Evolutionary conservation across 2,888 invertebrate genomes (phyloP), one percentile per base, ranked within the genome.

Genomic region (Heliconius erato): DNA sequence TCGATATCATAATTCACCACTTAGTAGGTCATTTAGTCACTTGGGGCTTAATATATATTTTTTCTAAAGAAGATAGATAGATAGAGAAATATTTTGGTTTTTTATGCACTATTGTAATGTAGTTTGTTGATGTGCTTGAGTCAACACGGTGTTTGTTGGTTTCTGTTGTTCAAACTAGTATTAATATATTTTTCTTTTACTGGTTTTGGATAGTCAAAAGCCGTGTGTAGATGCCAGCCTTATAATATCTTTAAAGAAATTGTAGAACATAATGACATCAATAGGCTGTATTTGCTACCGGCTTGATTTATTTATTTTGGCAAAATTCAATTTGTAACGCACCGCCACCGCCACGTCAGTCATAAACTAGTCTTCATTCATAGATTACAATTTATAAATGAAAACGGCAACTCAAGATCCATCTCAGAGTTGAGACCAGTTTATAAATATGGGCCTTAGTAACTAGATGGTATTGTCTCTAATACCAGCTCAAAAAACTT

Each of bases 1-100:
- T 49, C 71, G 71, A 71, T 71, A 71, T 71, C 71, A 71, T 44
- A 71, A 71, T 44, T 44, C 71, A 71, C 71, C n/a, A 71, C 44
- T 71, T 28, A 26, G 44, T 49, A 71, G 71, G 71, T 49, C 26
- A 44, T 72, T 72, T 72, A 72, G 5, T 28, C 28, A 49, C 26
- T 26, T 26, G 14, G 71, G 26, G 7, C 1, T 71, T 6, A 71
- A 44, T 44, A 26, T 26, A 72, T 49, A 6, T 5, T 19, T 71
- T 40, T 69, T 1, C 7, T 9, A 69, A 69, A 19, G 23, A 14
- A n/a, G 4, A 69, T 69, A n/a, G n/a, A n/a, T n/a, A n/a, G n/a
- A n/a, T 40, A 65, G 4, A 63, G n/a, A 63, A n/a, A 59, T n/a
- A 49, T 54, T 49, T 1, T 54, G 4, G 3, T 3, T n/a, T n/a